Conservation (phyloP, 2,797 vertebrate species). For the Aplochiton taeniatus region DNA sequence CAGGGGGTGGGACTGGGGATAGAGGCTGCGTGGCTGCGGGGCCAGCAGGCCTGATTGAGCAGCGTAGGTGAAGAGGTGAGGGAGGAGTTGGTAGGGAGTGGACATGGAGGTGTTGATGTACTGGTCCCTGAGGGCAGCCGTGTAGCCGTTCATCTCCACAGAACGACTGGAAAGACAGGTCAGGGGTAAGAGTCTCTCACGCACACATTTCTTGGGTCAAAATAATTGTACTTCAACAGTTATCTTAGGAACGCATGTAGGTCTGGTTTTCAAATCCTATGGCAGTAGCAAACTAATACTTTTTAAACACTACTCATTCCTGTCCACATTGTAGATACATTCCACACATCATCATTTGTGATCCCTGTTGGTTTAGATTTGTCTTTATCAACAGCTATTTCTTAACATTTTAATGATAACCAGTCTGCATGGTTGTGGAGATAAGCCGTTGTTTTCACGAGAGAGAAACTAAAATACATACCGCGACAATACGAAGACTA, state of each 20-base stretch:
- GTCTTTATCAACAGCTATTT: constrained; percentile 41
- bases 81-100: constrained; percentile 92
- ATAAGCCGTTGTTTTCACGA: constrained; percentile 51
- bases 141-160: constrained; percentile 91
- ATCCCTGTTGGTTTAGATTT: constrained; percentile 51
- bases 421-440: constrained; percentile 22
- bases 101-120: constrained; percentile 91
- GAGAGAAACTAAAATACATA: constrained; percentile 60
- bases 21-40: constrained; percentile 85
- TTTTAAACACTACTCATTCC: too few relatives aligned
- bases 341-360: constrained; percentile 6
- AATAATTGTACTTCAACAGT: too few relatives aligned
- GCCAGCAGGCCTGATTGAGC: constrained; percentile 87
- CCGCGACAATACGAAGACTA: constrained; percentile 49
- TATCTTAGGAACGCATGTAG: too few relatives aligned
- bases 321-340: not conserved
- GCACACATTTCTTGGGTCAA: not conserved
- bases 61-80: constrained; percentile 92
- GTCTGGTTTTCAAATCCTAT: too few relatives aligned
- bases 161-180: constrained; percentile 81
- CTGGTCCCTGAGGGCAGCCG: constrained; percentile 92
- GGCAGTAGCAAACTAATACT: too few relatives aligned
- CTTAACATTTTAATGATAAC: constrained; percentile 28
- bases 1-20: constrained; percentile 91
- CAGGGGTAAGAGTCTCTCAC: constrained; percentile 23